A percentile compares a stretch with the other conserved stretches of the same genome.
These are phyloP conservation scores for Zosterops hypoxanthus DNA, from an alignment of 2,113 vertebrate species.

Conservation along the genomic window DNA sequence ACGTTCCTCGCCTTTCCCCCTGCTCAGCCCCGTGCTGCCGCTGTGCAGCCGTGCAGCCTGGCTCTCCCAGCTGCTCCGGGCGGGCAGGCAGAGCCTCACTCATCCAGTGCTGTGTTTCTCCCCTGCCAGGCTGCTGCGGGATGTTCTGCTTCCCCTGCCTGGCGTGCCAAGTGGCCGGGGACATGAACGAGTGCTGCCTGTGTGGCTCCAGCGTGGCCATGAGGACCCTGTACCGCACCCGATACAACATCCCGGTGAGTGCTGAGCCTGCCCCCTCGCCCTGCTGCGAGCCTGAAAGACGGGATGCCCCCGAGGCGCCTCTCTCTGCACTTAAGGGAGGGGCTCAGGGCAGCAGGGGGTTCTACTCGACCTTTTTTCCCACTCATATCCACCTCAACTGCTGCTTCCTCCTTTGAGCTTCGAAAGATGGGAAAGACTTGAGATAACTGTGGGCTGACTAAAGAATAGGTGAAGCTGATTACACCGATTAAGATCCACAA, in stretches of 20 bases:
- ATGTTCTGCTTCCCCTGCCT: conserved; percentile 75
- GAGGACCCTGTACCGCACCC: conserved; percentile 85
- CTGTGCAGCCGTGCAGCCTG: background rate
- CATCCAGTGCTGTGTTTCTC: accelerated
- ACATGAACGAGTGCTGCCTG: conserved; percentile 85
- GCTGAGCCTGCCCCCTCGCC: background rate
- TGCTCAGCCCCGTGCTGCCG: accelerated
- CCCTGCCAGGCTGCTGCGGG: conserved; percentile 59
- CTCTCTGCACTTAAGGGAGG: background rate
- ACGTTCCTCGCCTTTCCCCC: accelerated
- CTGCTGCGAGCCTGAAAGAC: accelerated
- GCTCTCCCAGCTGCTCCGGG: no score
- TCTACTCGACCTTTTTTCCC: accelerated
- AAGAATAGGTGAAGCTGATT: background rate
- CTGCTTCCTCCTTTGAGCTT: background rate
- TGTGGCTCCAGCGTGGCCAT: conserved; percentile 78
- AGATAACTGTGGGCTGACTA: background rate
- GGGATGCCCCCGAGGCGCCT: accelerated
- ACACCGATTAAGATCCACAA: background rate
- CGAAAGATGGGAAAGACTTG: background rate
- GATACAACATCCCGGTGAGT: conserved; percentile 83
- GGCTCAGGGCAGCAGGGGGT: background rate
- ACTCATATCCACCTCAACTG: accelerated
- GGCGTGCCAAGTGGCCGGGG: conserved; percentile 74
- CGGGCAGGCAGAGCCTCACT: background rate